Percentiles rank a stretch among this genome's conserved stretches.
phyloP scores from a whole-genome alignment of 2,113 vertebrate genomes.

The Microcebus tavaratra region DNA sequence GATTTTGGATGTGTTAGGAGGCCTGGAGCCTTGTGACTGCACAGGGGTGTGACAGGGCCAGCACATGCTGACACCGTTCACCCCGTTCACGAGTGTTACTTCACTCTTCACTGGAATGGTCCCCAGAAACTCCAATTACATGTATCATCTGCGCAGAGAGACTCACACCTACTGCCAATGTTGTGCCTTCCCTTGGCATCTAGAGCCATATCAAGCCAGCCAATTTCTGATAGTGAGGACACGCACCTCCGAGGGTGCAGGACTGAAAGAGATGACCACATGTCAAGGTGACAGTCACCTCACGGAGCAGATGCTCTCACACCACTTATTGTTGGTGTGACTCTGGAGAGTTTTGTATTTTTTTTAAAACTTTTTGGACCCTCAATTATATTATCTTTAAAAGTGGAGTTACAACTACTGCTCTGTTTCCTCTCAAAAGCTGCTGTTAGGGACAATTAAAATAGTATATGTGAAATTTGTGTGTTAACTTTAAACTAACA shows the following conservation, averaged over 20 bases:
- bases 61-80: too few species aligned
- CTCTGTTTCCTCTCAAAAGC: background rate
- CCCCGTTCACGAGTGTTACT: background rate
- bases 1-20: background rate
- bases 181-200: background rate
- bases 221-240: background rate
- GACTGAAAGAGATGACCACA: accelerated
- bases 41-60: too few species aligned
- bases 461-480: background rate
- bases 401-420: background rate
- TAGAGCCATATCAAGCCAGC: accelerated
- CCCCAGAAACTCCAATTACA: background rate
- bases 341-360: background rate
- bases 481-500: background rate
- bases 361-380: background rate
- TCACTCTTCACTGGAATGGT: background rate
- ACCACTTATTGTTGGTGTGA: background rate
- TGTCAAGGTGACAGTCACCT: background rate
- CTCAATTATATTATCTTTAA: background rate
- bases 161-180: background rate
- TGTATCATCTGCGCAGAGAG: background rate
- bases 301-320: background rate
- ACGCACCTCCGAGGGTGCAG: background rate
- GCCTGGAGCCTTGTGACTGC: background rate
- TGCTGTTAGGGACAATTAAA: background rate